Evolutionary conservation across 2,888 invertebrate genomes (phyloP).

Genomic region (Scaptomyza polygonia): DNA sequence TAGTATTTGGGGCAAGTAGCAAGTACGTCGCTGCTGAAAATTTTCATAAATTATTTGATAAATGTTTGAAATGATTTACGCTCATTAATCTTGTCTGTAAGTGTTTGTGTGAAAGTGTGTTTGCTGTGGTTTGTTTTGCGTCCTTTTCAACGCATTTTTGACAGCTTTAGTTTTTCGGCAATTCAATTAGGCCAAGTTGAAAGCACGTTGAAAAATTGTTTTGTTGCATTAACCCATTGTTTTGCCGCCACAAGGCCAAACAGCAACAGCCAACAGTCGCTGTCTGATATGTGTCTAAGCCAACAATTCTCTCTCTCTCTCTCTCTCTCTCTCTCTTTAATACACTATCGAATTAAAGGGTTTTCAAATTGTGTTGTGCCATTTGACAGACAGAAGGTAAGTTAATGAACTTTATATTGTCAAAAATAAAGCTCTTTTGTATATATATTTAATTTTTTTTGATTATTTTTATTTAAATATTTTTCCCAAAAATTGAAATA

Average conservation of each 20-base stretch:
- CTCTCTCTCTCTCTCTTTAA: not conserved
- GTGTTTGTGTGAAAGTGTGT: constrained; percentile 11
- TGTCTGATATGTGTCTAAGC: constrained; percentile 43
- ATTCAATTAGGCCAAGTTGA: constrained; percentile 66
- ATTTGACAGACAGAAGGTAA: too few species aligned
- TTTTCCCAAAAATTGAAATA: too few species aligned
- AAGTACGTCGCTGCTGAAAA: constrained; percentile 44
- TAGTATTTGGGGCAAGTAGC: constrained; percentile 29
- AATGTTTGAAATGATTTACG: constrained; percentile 63
- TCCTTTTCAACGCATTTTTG: constrained; percentile 52
- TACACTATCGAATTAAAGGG: not conserved
- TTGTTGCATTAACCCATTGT: constrained; percentile 63
- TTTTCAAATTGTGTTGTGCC: not conserved
- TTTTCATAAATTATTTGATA: constrained; percentile 67
- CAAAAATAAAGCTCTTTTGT: too few species aligned
- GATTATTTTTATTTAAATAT: too few species aligned
- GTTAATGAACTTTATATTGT: too few species aligned
- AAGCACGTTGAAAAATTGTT: constrained; percentile 64
- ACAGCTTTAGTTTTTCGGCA: constrained; percentile 67
- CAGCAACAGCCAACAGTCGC: constrained; percentile 31
- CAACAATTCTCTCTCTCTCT: not conserved
- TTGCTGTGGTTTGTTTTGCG: constrained; percentile 41
- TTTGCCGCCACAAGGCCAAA: constrained; percentile 26
- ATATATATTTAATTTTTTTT: too few species aligned
- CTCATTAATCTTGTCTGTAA: constrained; percentile 61